These are phyloP conservation scores for Ammospiza nelsoni DNA, from an alignment of 2,113 vertebrate species.

Conservation along the genomic window DNA sequence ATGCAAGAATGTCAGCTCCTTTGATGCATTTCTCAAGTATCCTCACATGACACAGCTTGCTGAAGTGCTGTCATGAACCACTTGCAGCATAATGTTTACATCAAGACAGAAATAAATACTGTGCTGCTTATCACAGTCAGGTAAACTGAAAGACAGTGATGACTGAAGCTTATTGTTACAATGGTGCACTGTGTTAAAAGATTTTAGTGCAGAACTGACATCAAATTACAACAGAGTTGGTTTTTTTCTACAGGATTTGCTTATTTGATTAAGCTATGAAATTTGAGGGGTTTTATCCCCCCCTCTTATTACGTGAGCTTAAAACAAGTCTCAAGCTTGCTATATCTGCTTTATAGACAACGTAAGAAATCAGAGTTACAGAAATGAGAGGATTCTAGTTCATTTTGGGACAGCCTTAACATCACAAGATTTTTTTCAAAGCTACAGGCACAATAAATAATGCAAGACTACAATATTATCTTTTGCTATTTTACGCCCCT, in stretches of 20 bases:
- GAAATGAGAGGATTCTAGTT: background rate
- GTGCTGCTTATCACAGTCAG: background rate
- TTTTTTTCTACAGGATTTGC: background rate
- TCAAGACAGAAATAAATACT: slow-evolving; percentile 42
- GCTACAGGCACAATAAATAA: background rate
- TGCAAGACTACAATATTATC: background rate
- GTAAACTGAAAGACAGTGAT: slow-evolving; percentile 24
- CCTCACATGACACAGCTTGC: slow-evolving; percentile 24
- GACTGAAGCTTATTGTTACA: slow-evolving; percentile 29
- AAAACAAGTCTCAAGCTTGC: background rate
- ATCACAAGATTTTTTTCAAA: background rate
- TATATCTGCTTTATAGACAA: background rate
- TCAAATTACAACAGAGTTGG: background rate
- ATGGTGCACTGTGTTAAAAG: background rate
- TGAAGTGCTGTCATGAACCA: slow-evolving; percentile 10
- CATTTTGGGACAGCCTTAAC: background rate
- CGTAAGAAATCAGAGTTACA: background rate
- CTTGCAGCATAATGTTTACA: slow-evolving; percentile 36
- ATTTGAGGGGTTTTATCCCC: background rate
- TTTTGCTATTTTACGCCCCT: background rate
- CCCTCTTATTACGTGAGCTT: background rate
- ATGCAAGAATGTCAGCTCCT: background rate
- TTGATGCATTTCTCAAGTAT: slow-evolving; percentile 28
- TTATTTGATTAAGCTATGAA: background rate
- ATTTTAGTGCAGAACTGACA: background rate